Evolutionary conservation across 2,888 invertebrate species (phyloP), one percentile per base, ranked within the genome.

Genomic region (Chalcis sispes): DNA sequence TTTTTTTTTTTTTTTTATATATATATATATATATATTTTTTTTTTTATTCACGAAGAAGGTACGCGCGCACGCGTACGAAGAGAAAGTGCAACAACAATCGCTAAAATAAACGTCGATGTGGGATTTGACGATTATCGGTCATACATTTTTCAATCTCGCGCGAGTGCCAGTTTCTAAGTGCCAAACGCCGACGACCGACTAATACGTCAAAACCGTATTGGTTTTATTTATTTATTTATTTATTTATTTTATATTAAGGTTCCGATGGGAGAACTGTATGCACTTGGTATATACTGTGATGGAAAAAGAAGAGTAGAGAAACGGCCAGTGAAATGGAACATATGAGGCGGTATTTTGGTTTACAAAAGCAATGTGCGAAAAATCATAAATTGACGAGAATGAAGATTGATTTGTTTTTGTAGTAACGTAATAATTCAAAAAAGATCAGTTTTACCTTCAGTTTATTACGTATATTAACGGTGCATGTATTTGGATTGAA

Each of bases 61-160:
- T 4, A 40, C 13, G 42, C 40, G 66, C 23, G 48, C n/a, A 32
- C 4, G 15, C 42, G 52, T 7, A 36, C 4, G 10, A 36, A 10
- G 36, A 36, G 10, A 36, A 36, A 36, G 36, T 36, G 4, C 10
- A 36, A 36, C 5, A 36, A 36, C 10, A 36, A 36, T 13, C 7
- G 5, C 20, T 3, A 50, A 32, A 54, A 75, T 71, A 66, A 71
- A 75, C 59, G 59, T 75, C 54, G 25, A 54, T 69, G 36, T 50
- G 23, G 36, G 42, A n/a, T 71, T 75, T 75, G 71, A 75, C 66
- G 71, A 59, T 61, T 61, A 46, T 66, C 36, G 75, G 54, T 66
- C 65, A 71, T 71, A n/a, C 71, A 71, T 61, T 75, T 71, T 66
- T 46, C 70, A 50, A 64, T 59, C n/a, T 29, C 7, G 8, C 42